phyloP scores from a whole-genome alignment of 2,888 invertebrate species.

The Drosophila neonasuta region DNA sequence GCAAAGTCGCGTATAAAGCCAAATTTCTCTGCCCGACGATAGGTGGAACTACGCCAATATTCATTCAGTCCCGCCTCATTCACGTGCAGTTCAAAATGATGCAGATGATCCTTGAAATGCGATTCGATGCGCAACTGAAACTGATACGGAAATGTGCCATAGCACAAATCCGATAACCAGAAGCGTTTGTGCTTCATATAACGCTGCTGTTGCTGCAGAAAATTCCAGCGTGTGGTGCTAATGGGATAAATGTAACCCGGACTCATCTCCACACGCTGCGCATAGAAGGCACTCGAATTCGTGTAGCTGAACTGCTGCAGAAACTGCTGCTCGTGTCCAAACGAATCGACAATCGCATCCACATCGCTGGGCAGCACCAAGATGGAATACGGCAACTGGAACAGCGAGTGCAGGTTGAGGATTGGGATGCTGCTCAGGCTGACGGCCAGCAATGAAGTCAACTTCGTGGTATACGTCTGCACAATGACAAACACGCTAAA shows the following conservation, averaged over 20 bases:
- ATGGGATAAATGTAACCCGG: constrained; percentile 61
- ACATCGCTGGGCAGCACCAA: constrained; percentile 40
- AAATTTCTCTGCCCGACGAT: constrained; percentile 35
- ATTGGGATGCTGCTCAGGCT: constrained; percentile 7
- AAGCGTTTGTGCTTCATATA: constrained; percentile 59
- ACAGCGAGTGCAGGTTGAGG: constrained; percentile 29
- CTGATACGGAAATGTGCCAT: constrained; percentile 63
- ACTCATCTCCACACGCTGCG: constrained; percentile 42
- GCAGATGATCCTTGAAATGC: constrained; percentile 60
- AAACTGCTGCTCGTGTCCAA: constrained; percentile 53
- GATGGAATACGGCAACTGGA: constrained; percentile 45
- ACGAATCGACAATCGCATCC: constrained; percentile 38
- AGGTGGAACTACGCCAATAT: constrained; percentile 44
- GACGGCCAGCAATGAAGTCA: constrained; percentile 53
- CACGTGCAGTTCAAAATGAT: constrained; percentile 44
- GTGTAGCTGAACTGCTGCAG: constrained; percentile 22
- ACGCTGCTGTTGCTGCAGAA: constrained; percentile 60
- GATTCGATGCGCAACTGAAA: constrained; percentile 67
- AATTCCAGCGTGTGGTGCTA: constrained; percentile 57
- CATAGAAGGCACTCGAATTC: constrained; percentile 26
- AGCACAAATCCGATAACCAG: constrained; percentile 60
- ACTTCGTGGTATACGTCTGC: constrained; percentile 51
- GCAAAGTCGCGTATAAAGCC: constrained; percentile 58
- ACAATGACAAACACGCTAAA: constrained; percentile 40
- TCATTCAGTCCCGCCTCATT: constrained; percentile 50